phyloP scores from a whole-genome alignment of 2,888 invertebrate genomes.

The Barypeithes pellucidus region DNA sequence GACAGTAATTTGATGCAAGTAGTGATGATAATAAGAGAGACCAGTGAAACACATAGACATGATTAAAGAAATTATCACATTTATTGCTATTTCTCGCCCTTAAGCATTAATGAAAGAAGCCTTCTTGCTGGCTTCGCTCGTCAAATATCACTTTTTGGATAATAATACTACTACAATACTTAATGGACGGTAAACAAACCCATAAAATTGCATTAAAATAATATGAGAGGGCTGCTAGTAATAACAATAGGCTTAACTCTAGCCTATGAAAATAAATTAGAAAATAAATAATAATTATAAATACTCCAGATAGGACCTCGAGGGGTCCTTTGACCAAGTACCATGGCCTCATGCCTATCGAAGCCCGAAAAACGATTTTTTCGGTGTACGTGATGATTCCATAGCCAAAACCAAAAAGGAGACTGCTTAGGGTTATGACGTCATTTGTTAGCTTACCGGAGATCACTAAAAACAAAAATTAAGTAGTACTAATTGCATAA shows the following conservation, averaged over 20 bases:
- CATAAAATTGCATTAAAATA: conserved; percentile 57
- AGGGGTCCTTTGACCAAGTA: conserved; percentile 71
- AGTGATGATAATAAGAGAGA: background rate
- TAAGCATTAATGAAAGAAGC: conserved; percentile 36
- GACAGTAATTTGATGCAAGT: no score
- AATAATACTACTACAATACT: conserved; percentile 47
- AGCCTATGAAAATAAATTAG: conserved; percentile 56
- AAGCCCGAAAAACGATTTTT: conserved; percentile 71
- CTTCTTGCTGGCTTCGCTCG: conserved; percentile 48
- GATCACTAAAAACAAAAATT: conserved; percentile 58
- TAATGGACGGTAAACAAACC: conserved; percentile 55
- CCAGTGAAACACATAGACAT: background rate
- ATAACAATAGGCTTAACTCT: conserved; percentile 55
- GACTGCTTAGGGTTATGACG: conserved; percentile 72
- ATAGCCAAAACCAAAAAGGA: conserved; percentile 73
- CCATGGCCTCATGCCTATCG: conserved; percentile 72
- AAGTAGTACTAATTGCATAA: no score
- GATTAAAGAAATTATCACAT: conserved; percentile 29
- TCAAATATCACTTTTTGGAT: conserved; percentile 40
- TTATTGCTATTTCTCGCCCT: conserved; percentile 1
- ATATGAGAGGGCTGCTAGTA: conserved; percentile 54
- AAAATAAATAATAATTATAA: conserved; percentile 67
- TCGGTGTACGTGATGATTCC: conserved; percentile 72
- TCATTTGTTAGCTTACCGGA: conserved; percentile 67
- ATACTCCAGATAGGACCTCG: conserved; percentile 70